Evolutionary conservation across 2,113 vertebrate genomes (phyloP).

Genomic region (Canis aureus): DNA sequence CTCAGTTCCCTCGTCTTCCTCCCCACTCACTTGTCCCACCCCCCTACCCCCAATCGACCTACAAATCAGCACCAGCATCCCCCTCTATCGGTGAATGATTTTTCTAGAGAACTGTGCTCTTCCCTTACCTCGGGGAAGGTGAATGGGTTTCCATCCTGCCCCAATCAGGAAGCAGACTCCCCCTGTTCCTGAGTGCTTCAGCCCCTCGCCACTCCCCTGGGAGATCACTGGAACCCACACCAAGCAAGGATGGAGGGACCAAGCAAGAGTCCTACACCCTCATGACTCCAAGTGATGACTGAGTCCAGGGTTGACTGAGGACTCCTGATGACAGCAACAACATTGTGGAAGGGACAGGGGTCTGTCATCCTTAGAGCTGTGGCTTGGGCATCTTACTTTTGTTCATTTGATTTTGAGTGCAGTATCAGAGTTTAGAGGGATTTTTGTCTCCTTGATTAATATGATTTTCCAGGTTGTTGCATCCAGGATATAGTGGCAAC

Average conservation of each 20-base stretch:
- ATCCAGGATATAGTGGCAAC: not conserved
- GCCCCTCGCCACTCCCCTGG: not conserved
- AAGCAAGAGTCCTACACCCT: not conserved
- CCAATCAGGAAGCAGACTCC: conserved; percentile 18
- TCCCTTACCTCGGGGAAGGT: not conserved
- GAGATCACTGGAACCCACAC: not conserved
- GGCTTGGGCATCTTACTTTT: not conserved
- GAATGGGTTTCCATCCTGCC: not conserved
- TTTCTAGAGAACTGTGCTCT: conserved; percentile 8
- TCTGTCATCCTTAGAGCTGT: not conserved
- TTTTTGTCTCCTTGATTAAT: conserved; percentile 50
- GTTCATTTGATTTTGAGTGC: not conserved
- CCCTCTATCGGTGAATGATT: conserved; percentile 31
- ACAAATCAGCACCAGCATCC: conserved; percentile 73
- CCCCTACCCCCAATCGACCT: conserved; percentile 16
- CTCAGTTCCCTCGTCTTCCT: too few species aligned
- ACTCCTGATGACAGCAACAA: not conserved
- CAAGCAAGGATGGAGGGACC: not conserved
- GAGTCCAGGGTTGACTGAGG: not conserved
- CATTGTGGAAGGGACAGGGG: not conserved
- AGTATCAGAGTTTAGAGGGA: conserved; percentile 17
- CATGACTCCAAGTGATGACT: not conserved
- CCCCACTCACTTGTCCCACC: not conserved
- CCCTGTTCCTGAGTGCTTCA: not conserved
- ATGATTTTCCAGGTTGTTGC: conserved; percentile 61